Conservation (phyloP, 2,113 vertebrate species). For the Melospiza georgiana region DNA sequence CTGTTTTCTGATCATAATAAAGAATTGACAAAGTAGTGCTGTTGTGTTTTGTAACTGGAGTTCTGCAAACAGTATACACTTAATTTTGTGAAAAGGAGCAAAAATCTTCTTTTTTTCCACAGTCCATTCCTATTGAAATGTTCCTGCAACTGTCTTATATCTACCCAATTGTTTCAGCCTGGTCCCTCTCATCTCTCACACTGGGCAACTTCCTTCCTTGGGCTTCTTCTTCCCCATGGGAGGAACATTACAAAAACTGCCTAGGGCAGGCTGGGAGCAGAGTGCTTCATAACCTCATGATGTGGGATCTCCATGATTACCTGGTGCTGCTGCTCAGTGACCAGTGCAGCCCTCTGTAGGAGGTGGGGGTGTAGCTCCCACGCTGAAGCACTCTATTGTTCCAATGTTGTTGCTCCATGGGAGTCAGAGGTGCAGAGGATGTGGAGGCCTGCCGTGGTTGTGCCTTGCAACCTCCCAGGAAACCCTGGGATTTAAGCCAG, state of each 20-base stretch:
- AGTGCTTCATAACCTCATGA: neutral
- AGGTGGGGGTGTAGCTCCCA: neutral
- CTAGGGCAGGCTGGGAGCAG: neutral
- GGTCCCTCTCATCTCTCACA: neutral
- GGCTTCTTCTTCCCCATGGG: neutral
- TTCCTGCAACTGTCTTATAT: neutral
- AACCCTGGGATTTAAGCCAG: neutral
- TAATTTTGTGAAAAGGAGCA: neutral
- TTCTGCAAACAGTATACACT: neutral
- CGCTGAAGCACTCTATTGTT: neutral
- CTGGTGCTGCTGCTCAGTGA: neutral
- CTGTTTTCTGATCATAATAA: neutral
- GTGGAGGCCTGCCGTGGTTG: neutral
- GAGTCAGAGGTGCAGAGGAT: neutral
- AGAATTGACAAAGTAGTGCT: neutral
- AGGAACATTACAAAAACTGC: neutral
- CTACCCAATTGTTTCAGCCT: neutral
- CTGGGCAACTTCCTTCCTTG: neutral
- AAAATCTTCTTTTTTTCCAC: neutral
- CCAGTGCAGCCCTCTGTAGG: neutral
- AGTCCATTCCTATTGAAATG: neutral
- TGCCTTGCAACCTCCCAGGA: neutral
- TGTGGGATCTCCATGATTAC: neutral
- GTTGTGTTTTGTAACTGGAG: neutral
- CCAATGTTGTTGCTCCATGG: neutral